Percentiles rank a stretch among this genome's conserved stretches.
Conservation (phyloP, 2,113 vertebrate genomes). For the Oenanthe melanoleuca region DNA sequence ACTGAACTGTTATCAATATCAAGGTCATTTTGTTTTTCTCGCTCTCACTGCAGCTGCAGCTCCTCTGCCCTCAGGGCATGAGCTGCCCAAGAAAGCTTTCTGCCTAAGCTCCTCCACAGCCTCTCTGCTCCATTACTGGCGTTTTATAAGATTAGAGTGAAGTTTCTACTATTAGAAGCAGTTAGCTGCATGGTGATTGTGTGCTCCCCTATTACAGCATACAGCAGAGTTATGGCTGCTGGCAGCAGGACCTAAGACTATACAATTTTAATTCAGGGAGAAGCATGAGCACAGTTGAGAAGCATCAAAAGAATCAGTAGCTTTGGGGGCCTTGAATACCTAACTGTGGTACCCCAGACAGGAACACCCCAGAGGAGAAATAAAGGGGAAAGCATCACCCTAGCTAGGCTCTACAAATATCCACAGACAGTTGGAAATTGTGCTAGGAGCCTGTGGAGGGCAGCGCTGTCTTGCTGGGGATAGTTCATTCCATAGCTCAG, state of each 20-base stretch:
- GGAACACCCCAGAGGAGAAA: background rate
- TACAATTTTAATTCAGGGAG: background rate
- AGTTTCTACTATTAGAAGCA: constrained; percentile 43
- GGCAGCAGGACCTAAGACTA: background rate
- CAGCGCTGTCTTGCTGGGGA: constrained; percentile 19
- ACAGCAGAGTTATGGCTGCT: background rate
- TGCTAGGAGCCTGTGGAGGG: constrained; percentile 6
- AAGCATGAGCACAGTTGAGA: background rate
- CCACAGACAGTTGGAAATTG: background rate
- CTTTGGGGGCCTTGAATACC: background rate
- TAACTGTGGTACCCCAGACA: background rate
- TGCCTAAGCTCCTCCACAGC: background rate
- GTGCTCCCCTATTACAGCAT: background rate
- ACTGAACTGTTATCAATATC: constrained; percentile 20
- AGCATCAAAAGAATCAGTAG: background rate
- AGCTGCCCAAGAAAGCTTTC: constrained; percentile 1
- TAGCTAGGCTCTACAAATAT: background rate
- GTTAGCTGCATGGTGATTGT: background rate
- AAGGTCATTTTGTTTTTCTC: constrained; percentile 47
- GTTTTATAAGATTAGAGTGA: constrained; percentile 1
- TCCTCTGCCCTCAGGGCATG: background rate
- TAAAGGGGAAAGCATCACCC: background rate
- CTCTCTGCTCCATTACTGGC: background rate
- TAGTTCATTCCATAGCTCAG: background rate
- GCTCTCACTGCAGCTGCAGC: background rate